A percentile compares a stretch with the other conserved stretches of the same genome.
Evolutionary conservation across 2,888 invertebrate genomes (phyloP).

Genomic region (Drosophila lutescens): DNA sequence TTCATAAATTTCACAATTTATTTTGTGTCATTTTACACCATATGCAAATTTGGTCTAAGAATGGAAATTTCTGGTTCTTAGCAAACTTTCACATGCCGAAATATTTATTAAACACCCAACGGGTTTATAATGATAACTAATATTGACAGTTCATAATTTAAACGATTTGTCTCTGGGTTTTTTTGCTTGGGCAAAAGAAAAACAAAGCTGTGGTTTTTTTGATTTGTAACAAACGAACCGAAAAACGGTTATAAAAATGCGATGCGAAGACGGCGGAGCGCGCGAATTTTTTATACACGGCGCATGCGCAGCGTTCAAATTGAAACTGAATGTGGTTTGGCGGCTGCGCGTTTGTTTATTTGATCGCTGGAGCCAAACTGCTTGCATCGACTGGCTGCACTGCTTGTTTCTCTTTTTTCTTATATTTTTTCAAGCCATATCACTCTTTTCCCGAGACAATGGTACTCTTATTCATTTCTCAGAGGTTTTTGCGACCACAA

Average conservation of each 20-base stretch:
- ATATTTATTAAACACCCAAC: constrained; percentile 28
- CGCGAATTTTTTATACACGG: constrained; percentile 41
- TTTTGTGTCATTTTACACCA: constrained; percentile 25
- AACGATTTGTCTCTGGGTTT: constrained; percentile 21
- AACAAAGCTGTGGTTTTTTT: constrained; percentile 17
- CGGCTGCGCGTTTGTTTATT: constrained; percentile 66
- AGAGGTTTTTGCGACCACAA: constrained; percentile 38
- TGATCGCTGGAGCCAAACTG: constrained; percentile 35
- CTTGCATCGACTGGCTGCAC: constrained; percentile 7
- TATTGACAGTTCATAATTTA: constrained; percentile 38
- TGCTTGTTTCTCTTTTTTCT: constrained; percentile 14
- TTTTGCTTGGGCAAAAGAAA: constrained; percentile 11
- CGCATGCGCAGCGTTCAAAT: constrained; percentile 75
- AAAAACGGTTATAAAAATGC: constrained; percentile 23
- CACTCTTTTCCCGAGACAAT: constrained; percentile 1
- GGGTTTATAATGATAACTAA: constrained; percentile 38
- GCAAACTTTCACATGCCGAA: constrained; percentile 44
- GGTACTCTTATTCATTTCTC: constrained; percentile 3
- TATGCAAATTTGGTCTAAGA: constrained; percentile 35
- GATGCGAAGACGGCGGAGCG: constrained; percentile 14
- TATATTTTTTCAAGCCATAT: background rate
- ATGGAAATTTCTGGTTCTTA: constrained; percentile 18
- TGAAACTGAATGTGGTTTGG: constrained; percentile 63
- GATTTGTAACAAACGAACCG: constrained; percentile 42
- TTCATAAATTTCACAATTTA: constrained; percentile 29